Percentiles rank a stretch among this genome's conserved stretches.
phyloP scores from a whole-genome alignment of 2,113 vertebrate species.

The Rhegmatorhina hoffmannsi region DNA sequence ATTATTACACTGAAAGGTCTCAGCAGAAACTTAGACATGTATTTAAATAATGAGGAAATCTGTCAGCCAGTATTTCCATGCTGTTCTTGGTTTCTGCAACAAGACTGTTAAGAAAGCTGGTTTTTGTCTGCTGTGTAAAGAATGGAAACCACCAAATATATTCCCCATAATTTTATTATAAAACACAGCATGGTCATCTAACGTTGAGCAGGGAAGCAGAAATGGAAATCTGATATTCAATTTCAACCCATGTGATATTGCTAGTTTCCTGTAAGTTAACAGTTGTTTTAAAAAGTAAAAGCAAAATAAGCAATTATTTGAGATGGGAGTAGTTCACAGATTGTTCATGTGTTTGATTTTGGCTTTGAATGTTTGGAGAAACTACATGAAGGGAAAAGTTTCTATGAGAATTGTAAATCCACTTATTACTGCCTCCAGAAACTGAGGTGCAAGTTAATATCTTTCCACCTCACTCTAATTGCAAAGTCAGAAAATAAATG shows the following conservation, averaged over 20 bases:
- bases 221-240: background rate
- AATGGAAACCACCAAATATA: background rate
- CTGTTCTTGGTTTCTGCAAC: background rate
- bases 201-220: background rate
- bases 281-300: background rate
- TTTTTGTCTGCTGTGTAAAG: background rate
- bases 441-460: background rate
- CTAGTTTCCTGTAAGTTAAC: background rate
- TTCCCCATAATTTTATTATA: background rate
- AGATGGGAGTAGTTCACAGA: background rate
- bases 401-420: background rate
- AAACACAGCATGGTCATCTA: background rate
- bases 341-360: background rate
- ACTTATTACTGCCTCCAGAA: background rate
- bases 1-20: background rate
- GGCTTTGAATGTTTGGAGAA: background rate
- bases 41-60: background rate
- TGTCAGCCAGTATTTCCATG: background rate
- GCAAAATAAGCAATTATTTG: background rate
- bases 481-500: background rate
- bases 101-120: background rate
- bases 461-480: rapidly evolving
- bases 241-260: background rate
- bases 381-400: background rate
- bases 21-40: background rate